Evolutionary conservation across 2,113 vertebrate species (phyloP), one percentile per base, ranked within the genome.

Genomic region (Corythornis cristatus): DNA sequence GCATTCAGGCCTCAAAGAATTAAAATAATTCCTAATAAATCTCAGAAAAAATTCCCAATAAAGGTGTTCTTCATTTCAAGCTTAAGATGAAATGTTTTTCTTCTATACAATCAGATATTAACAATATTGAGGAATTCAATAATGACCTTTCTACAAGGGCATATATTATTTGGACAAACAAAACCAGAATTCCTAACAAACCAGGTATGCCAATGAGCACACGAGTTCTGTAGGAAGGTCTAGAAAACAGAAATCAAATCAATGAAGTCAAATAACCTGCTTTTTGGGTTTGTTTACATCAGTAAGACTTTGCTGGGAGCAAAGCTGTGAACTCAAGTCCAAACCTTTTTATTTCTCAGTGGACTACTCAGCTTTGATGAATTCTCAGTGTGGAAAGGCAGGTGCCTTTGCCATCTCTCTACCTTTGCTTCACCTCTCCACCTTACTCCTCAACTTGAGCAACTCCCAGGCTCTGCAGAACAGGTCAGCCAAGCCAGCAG

Each of bases 341-440:
- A 26, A 70, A 48, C 45, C 7, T 43, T 70, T 48, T 51, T 61
- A 67, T 19, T 50, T 19, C 16, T 42, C 12, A 12, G 11, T 68
- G 33, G 26, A 16, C 11, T 35, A 58, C 53, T 71, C 9, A 50
- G 14, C 50, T 62, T 43, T 5, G 26, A 80, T 8, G 17, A 79
- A 40, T 21, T 15, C 54, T 13, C 3, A 1, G 3, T 1, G 2
- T 40, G 20, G n/a, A 54, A 45, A 58, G 22, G 26, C 19, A 11
- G 66, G 11, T 3, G 35, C 11, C 31, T 61, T 20, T 80, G 31
- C 11, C 43, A 53, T 15, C 29, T 37, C 37, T 37, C 37, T 37
- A 37, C 37, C n/a, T 53, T 75, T 3, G 6, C 37, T 58, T 72
- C 33, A 22, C 13, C 58, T 54, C 67, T 35, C 29, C 17, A 35